Percentiles rank a stretch among this genome's conserved stretches.
Evolutionary conservation across 1,140 invertebrate species (phyloP).

Genomic region (Amphibalanus amphitrite): DNA sequence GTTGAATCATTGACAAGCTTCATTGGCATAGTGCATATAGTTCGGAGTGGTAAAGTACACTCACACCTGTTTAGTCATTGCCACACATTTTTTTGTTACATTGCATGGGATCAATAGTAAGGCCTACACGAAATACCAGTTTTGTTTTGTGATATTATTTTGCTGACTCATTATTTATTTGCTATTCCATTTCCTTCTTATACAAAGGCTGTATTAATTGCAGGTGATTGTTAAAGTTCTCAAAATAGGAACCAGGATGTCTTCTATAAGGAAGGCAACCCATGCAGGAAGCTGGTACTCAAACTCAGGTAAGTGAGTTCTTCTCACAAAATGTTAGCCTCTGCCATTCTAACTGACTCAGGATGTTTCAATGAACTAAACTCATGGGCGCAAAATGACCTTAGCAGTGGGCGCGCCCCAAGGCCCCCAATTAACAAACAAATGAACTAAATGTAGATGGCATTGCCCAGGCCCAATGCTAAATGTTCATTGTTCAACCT

Average conservation of each 20-base stretch:
- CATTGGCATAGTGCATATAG: too few species aligned
- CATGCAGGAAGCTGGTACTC: constrained; percentile 3
- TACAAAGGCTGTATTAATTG: background rate
- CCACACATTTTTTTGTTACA: too few species aligned
- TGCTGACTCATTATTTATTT: background rate
- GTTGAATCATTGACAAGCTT: too few species aligned
- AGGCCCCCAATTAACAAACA: background rate
- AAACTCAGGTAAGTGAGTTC: background rate
- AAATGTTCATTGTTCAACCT: too few species aligned
- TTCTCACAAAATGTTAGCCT: background rate
- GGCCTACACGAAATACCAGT: too few species aligned
- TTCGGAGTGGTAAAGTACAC: too few species aligned
- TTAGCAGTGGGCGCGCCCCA: background rate
- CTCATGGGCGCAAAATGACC: background rate
- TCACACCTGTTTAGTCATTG: too few species aligned
- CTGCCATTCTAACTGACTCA: background rate
- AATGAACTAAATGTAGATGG: background rate
- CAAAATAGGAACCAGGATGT: background rate
- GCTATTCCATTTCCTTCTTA: background rate
- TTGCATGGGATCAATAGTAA: too few species aligned
- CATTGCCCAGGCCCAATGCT: background rate
- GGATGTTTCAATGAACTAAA: background rate
- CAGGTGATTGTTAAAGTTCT: background rate
- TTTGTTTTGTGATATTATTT: too few species aligned
- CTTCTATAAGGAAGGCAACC: background rate